These are phyloP conservation scores for Sebastes hubbsi DNA, from an alignment of 2,797 vertebrate genomes.

Conservation along the genomic window DNA sequence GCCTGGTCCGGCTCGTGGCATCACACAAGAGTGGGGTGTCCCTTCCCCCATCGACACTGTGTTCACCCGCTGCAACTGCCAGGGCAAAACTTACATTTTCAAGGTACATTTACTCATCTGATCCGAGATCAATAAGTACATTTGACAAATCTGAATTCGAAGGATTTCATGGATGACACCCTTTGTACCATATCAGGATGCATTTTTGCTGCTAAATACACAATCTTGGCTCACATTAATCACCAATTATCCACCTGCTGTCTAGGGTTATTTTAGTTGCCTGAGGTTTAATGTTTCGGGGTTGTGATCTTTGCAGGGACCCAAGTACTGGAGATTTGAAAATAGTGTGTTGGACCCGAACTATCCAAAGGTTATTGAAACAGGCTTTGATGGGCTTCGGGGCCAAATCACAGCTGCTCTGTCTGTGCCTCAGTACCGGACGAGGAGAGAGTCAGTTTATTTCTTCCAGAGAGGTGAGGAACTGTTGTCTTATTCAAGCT, in stretches of 20 bases:
- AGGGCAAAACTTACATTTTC: conserved; percentile 95
- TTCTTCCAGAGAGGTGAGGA: conserved; percentile 95
- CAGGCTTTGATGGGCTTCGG: conserved; percentile 89
- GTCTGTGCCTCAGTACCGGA: conserved; percentile 86
- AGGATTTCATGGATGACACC: neutral
- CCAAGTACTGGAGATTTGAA: conserved; percentile 93
- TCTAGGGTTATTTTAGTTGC: neutral
- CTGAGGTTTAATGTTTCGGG: neutral
- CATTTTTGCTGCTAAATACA: neutral
- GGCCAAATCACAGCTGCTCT: conserved; percentile 91
- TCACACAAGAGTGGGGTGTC: conserved; percentile 91
- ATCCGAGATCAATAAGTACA: neutral
- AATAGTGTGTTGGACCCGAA: conserved; percentile 87
- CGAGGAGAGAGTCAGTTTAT: conserved; percentile 89
- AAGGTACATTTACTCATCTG: conserved; percentile 81
- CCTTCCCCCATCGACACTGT: conserved; percentile 94
- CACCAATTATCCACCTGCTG: neutral
- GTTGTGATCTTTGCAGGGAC: conserved; percentile 76
- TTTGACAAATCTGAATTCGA: neutral
- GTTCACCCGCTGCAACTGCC: conserved; percentile 96
- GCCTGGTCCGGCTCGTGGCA: conserved; percentile 82
- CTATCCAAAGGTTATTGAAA: conserved; percentile 85
- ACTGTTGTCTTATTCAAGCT: neutral
- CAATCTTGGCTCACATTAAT: neutral
- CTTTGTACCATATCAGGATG: neutral